A percentile compares a stretch with the other conserved stretches of the same genome.
These are phyloP conservation scores for Megalops cyprinoides DNA, from an alignment of 2,797 vertebrate genomes.

Conservation along the genomic window DNA sequence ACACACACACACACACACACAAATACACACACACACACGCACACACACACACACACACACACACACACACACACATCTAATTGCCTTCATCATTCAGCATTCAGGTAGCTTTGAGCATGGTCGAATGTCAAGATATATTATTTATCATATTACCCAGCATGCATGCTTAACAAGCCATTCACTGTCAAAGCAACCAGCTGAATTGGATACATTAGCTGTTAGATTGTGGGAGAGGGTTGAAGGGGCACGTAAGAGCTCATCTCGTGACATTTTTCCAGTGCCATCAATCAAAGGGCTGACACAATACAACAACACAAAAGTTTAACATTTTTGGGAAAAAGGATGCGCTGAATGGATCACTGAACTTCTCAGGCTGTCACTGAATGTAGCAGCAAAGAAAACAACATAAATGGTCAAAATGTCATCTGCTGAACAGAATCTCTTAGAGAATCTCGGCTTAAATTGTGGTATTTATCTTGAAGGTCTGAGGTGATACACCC, in stretches of 20 bases:
- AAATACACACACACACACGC: neutral
- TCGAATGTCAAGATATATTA: too few relatives aligned
- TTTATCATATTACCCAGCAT: too few relatives aligned
- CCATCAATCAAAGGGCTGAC: conserved; percentile 61
- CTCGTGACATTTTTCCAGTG: conserved; percentile 70
- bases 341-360: conserved; percentile 1
- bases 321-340: neutral
- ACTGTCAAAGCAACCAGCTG: too few relatives aligned
- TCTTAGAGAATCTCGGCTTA: conserved; percentile 22
- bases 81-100: too few relatives aligned
- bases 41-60: neutral
- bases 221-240: conserved; percentile 26
- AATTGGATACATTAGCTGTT: conserved; percentile 41
- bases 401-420: conserved; percentile 5
- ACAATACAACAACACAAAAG: conserved; percentile 30
- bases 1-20: neutral
- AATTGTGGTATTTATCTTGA: conserved; percentile 11
- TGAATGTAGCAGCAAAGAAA: neutral
- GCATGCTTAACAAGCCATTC: too few relatives aligned
- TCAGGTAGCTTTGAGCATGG: too few relatives aligned
- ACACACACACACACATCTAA: neutral
- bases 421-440: conserved; percentile 5
- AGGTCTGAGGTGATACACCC: neutral
- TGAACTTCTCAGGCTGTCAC: conserved; percentile 5
- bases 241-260: conserved; percentile 42